Conservation (phyloP, 2,888 invertebrate genomes). For the Hesperia comma region DNA sequence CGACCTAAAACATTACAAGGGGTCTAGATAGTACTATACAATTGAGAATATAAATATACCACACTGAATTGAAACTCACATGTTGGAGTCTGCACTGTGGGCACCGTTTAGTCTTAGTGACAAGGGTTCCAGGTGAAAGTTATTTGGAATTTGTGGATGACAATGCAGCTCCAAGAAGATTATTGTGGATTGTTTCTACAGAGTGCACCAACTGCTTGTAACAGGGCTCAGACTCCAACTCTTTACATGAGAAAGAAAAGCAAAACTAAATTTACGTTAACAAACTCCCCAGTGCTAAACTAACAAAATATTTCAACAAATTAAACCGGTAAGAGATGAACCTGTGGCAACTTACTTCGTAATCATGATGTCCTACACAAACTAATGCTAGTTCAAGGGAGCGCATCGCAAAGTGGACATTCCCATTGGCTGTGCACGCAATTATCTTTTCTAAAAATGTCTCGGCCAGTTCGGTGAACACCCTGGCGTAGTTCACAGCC, state of each 20-base stretch:
- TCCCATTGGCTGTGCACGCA: slow-evolving; percentile 83
- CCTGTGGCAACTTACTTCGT: slow-evolving; percentile 86
- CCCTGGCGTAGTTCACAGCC: slow-evolving; percentile 95
- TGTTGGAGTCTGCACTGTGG: slow-evolving; percentile 27
- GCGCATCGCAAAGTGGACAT: slow-evolving; percentile 90
- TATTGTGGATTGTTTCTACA: slow-evolving; percentile 12
- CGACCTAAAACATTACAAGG: slow-evolving; percentile 72
- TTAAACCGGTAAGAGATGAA: slow-evolving; percentile 2
- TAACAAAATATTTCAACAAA: slow-evolving; percentile 2
- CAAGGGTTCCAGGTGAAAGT: slow-evolving; percentile 13
- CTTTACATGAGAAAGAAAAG: slow-evolving; percentile 24
- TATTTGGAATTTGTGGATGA: slow-evolving; percentile 13
- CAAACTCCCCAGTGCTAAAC: neutral
- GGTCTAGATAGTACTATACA: neutral
- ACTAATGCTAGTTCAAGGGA: slow-evolving; percentile 94
- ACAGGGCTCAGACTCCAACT: slow-evolving; percentile 26
- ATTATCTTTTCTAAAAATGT: slow-evolving; percentile 94
- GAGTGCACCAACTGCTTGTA: slow-evolving; percentile 12
- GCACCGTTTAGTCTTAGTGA: slow-evolving; percentile 7
- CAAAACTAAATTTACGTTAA: slow-evolving; percentile 2
- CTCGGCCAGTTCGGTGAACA: slow-evolving; percentile 97
- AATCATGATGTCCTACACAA: slow-evolving; percentile 98
- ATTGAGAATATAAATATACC: neutral
- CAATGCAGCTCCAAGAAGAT: slow-evolving; percentile 18
- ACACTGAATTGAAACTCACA: slow-evolving; percentile 21